Conservation (phyloP, 2,113 vertebrate species). For the crab-eating macaque (Macaca fascicularis) region T2T-MFA8v1.1 NC_088395.1:139406001-139406500, state of each 20-base stretch:
- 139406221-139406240: not conserved
- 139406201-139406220: not conserved
- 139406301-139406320: not conserved
- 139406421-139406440: not conserved
- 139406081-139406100: slow-evolving; percentile 32
- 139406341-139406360: not conserved
- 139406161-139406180: not conserved
- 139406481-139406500: not conserved
- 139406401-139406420: not conserved
- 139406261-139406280: not conserved
- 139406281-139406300: not conserved
- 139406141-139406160: not conserved
- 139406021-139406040: not conserved
- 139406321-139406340: not conserved
- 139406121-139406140: not conserved
- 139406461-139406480: not conserved
- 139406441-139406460: not conserved
- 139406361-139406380: not conserved
- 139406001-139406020: slow-evolving; percentile 35
- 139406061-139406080: not conserved
- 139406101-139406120: not conserved
- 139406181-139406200: not conserved
- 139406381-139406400: not conserved
- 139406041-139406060: slow-evolving; percentile 32
- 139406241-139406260: not conserved